Evolutionary conservation across 2,888 invertebrate species (phyloP).

Genomic region (Ectemnius cavifrons): DNA sequence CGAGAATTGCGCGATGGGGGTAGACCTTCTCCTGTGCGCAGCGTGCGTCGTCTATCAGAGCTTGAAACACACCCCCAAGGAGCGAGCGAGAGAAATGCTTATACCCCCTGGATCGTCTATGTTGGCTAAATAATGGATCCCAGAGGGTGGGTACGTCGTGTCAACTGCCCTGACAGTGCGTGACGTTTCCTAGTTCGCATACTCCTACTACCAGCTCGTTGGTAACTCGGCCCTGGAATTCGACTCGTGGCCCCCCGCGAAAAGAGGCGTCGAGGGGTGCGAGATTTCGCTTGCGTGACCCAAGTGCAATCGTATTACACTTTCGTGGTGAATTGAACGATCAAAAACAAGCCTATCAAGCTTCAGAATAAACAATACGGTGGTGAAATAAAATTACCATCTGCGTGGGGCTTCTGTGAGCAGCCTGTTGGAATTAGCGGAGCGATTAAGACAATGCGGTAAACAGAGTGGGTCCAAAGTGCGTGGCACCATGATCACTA

Average conservation of each 20-base stretch:
- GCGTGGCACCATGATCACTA: background rate
- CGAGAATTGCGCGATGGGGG: conserved; percentile 65
- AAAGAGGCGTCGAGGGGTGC: conserved; percentile 18
- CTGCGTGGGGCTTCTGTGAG: conserved; percentile 15
- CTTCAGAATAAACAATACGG: background rate
- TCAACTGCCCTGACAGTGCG: conserved; percentile 76
- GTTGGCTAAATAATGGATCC: conserved; percentile 77
- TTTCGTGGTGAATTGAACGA: background rate
- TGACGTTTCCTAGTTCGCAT: conserved; percentile 62
- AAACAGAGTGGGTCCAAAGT: background rate
- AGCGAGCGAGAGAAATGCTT: conserved; percentile 24
- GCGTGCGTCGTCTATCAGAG: conserved; percentile 57
- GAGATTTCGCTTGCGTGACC: background rate
- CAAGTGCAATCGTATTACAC: conserved; percentile 3
- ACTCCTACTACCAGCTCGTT: conserved; percentile 30
- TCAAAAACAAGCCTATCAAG: background rate
- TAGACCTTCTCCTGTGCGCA: conserved; percentile 48
- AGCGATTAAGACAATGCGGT: conserved; percentile 47
- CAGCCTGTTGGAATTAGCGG: conserved; percentile 32
- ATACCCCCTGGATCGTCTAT: conserved; percentile 64
- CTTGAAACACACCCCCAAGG: conserved; percentile 72
- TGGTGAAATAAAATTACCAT: conserved; percentile 48
- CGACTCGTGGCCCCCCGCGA: conserved; percentile 23
- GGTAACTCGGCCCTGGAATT: conserved; percentile 19
- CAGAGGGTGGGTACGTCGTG: conserved; percentile 72